Base-by-base conservation (phyloP, 2,113 vertebrate species). In the Plecotus auritus region DNA sequence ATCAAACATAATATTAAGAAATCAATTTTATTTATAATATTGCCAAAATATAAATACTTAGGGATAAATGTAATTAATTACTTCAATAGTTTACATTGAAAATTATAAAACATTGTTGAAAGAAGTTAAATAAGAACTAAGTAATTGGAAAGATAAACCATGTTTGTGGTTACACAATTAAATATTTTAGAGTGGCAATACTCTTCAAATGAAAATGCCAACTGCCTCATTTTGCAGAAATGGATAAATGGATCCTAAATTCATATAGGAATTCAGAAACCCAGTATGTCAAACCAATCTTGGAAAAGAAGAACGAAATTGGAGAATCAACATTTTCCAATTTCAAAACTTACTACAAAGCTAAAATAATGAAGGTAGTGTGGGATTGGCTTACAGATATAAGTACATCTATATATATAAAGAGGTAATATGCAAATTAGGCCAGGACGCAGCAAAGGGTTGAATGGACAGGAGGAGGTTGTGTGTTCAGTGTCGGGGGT, bases 391-490 rank as follows among this genome's bases (percentile, higher is more conserved):
- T n/a, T 72, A 64, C 35, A 85, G 17, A 42, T 32, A 85, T 32
- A 18, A 45, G 37, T 49, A 49, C 37, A 40, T 40, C 37, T 49
- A 49, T 49, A 49, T 49, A 16, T 49, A 49, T 16, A 49, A 4
- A 49, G 13, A 7, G 10, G 47, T 5, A 51, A 51, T 51, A 51
- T 51, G 51, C 17, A 51, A 51, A 51, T 51, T 51, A 51, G 51
- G 17, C 14, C 16, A 7, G 51, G 17, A 18, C 6, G 17, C 51
- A 0, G 1, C 1, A 51, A 18, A 7, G 5, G 17, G 51, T 51
- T 5, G 5, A 49, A 49, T 0, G 47, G 51, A 18, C 16, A 51
- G 17, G 17, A 51, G 51, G 51, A 49, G 49, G 13, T 49, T 49
- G 49, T 49, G 14, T 16, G 49, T 49, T 13, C 13, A 49, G 14